Base-by-base conservation (phyloP, 2,888 invertebrate species). In the Philereme transversata region DNA sequence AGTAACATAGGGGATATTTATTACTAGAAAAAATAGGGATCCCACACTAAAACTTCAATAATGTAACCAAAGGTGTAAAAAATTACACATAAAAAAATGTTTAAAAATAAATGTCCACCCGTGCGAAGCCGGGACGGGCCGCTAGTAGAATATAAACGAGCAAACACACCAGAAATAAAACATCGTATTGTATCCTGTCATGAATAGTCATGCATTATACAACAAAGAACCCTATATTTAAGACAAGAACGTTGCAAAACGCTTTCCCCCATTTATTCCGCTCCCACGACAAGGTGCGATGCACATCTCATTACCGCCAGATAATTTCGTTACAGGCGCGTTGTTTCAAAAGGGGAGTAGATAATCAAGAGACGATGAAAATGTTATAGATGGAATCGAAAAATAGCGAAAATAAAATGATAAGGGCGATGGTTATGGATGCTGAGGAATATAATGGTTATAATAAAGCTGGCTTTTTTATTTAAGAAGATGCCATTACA, bases 361-460 rank as follows among this genome's bases (percentile, higher is more conserved):
- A 5, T 60, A 59, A 59, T 51, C 51, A 10, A 34, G 50, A 62
- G 47, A 52, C 61, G 65, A 63, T 64, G 69, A 67, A 56, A 60
- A 49, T 11, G 57, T 58, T 46, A 50, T 53, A 58, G 47, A 57
- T 62, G 56, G 67, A n/a, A 7, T 22, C 45, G 5, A 22, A 4
- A 11, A 7, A 22, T 45, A 45, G 10, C 43, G 43, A 10, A 43
- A 10, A 10, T 10, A n/a, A 22, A 22, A 43, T 5, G 43, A 10
- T 40, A 4, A 10, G 43, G 43, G 5, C n/a, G 43, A 43, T 43
- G 10, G n/a, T 43, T 55, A 55, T 60, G 51, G 57, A 57, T 55
- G 47, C 10, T 41, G 41, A 5, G 4, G n/a, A 5, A 41, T 22
- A 22, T 1, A 9, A 45, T 45, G 11, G 45, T 41, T 41, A 45